Percentiles rank a stretch among this genome's conserved stretches.
Evolutionary conservation across 2,797 vertebrate genomes (phyloP).

Genomic region (Dendrocincla fuliginosa): DNA sequence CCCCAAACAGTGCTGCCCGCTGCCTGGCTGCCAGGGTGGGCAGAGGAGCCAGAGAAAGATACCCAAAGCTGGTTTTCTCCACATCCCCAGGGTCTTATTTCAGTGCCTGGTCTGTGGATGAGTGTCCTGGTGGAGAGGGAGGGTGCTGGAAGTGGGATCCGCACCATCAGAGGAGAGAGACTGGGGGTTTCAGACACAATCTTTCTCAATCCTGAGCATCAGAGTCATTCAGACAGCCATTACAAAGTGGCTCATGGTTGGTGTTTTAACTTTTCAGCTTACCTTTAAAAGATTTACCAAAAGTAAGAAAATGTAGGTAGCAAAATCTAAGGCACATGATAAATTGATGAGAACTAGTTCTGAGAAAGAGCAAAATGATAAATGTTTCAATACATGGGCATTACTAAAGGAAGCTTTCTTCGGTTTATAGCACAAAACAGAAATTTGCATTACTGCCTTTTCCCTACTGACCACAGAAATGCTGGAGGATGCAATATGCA

Average conservation of each 20-base stretch:
- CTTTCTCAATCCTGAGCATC: not conserved
- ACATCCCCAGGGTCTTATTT: not conserved
- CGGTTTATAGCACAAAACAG: not conserved
- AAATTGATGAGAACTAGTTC: conserved; percentile 66
- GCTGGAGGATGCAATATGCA: not conserved
- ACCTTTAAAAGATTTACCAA: conserved; percentile 32
- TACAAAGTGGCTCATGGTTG: not conserved
- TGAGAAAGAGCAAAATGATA: conserved; percentile 49
- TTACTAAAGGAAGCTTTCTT: conserved; percentile 14
- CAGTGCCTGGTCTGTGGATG: not conserved
- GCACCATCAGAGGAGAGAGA: not conserved
- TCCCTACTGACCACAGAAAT: not conserved
- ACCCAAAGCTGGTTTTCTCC: not conserved
- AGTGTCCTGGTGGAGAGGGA: not conserved
- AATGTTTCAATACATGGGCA: conserved; percentile 57
- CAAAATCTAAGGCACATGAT: conserved; percentile 45
- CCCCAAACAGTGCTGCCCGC: not conserved
- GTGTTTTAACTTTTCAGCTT: not conserved
- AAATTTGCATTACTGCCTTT: not conserved
- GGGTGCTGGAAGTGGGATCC: not conserved
- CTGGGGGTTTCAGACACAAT: not conserved
- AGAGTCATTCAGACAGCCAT: not conserved
- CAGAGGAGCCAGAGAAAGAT: not conserved
- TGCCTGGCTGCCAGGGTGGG: not conserved
- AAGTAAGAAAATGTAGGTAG: conserved; percentile 26